These are phyloP conservation scores for Podocnemis expansa DNA, from an alignment of 2,113 vertebrate genomes.

Conservation along the genomic window DNA sequence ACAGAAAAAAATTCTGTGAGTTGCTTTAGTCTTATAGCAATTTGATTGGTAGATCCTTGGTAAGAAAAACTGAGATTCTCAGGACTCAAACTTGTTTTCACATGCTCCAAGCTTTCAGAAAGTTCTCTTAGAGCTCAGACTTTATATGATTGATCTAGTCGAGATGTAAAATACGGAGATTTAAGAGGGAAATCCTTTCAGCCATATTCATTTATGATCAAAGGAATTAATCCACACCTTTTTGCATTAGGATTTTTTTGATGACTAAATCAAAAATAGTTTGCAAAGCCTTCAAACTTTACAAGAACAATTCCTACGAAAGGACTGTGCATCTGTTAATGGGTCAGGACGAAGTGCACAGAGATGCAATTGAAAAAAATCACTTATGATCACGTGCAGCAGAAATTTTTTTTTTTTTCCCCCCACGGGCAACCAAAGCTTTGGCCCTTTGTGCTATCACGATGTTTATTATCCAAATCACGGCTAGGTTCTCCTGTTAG, in stretches of 20 bases:
- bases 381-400: neutral
- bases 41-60: neutral
- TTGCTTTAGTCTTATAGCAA: neutral
- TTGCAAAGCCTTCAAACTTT: neutral
- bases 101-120: neutral
- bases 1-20: neutral
- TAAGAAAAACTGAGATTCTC: neutral
- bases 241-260: neutral
- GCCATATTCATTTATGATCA: neutral
- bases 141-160: neutral
- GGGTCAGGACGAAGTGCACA: neutral
- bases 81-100: neutral
- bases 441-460: neutral
- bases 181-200: neutral
- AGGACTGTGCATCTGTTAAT: neutral
- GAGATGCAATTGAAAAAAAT: neutral
- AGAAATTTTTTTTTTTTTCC: neutral
- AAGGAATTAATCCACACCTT: neutral
- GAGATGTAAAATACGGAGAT: neutral
- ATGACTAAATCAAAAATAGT: neutral
- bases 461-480: neutral
- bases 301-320: neutral
- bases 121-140: neutral
- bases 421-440: neutral
- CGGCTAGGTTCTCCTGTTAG: neutral